Conservation (phyloP, 1,140 invertebrate genomes). For the Nylanderia fulva region DNA sequence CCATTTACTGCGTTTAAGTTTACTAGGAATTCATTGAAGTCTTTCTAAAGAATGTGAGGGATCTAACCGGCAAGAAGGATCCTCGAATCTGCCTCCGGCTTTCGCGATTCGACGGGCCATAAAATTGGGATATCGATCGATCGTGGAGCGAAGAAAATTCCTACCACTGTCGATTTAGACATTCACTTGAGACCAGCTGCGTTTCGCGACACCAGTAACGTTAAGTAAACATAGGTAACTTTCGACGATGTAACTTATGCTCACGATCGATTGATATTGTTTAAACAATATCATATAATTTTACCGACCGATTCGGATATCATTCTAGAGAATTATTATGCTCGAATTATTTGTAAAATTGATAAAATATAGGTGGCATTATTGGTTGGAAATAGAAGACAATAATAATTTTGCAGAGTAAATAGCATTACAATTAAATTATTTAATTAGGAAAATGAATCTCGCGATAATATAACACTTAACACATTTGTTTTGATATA, state of each 20-base stretch:
- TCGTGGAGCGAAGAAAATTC: constrained; percentile 40
- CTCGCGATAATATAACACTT: constrained; percentile 16
- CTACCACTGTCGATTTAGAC: constrained; percentile 49
- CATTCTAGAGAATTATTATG: neutral
- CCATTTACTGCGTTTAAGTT: constrained; percentile 48
- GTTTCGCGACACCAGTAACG: constrained; percentile 65
- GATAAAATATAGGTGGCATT: neutral
- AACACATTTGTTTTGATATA: constrained; percentile 29
- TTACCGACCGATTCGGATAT: neutral
- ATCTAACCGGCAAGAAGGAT: constrained; percentile 36
- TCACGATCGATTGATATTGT: constrained; percentile 17
- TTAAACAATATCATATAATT: constrained; percentile 26
- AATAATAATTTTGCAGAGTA: neutral
- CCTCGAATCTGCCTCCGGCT: constrained; percentile 37
- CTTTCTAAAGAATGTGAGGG: constrained; percentile 31
- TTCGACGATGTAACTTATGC: constrained; percentile 1
- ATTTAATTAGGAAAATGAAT: constrained; percentile 38
- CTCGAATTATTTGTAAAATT: constrained; percentile 8
- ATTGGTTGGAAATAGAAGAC: neutral
- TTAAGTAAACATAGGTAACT: constrained; percentile 57
- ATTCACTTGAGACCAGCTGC: constrained; percentile 48
- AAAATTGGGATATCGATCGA: constrained; percentile 75
- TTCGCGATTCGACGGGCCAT: constrained; percentile 66
- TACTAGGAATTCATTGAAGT: constrained; percentile 51
- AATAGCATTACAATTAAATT: constrained; percentile 22